Evolutionary conservation across 1,140 invertebrate species (phyloP).

Genomic region (Tetranychus cinnabarinus): DNA sequence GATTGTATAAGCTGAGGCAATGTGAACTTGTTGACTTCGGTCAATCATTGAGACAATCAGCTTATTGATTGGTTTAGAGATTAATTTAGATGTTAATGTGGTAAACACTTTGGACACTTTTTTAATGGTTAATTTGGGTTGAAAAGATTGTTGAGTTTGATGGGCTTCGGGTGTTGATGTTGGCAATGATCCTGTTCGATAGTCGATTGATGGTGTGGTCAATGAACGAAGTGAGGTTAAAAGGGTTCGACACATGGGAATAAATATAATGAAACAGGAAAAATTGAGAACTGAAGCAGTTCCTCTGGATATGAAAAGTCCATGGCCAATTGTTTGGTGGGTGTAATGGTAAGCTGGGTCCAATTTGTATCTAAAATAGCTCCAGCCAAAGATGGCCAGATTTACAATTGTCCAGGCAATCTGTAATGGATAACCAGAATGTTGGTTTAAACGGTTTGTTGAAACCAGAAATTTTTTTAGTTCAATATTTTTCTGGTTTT

Average conservation of each 20-base stretch:
- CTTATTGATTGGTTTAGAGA: too few relatives aligned
- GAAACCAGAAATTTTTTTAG: neutral
- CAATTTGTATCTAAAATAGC: neutral
- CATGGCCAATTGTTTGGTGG: neutral
- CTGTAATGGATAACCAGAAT: neutral
- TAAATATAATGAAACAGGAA: constrained; percentile 12
- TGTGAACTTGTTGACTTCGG: neutral
- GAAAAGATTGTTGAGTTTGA: too few relatives aligned
- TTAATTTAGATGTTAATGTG: too few relatives aligned
- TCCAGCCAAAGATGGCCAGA: neutral
- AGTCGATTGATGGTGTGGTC: neutral
- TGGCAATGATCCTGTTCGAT: neutral
- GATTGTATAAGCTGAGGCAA: neutral
- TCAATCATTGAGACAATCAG: neutral
- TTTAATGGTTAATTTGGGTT: too few relatives aligned
- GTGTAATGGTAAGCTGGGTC: neutral
- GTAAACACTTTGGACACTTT: too few relatives aligned
- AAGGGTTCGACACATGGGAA: constrained; percentile 11
- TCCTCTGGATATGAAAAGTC: constrained; percentile 12
- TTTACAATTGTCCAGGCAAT: neutral
- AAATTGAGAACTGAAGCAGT: constrained; percentile 12
- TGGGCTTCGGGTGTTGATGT: too few relatives aligned
- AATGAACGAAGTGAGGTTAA: neutral
- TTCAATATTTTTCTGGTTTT: too few relatives aligned
- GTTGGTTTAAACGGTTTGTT: neutral